phyloP scores from a whole-genome alignment of 2,797 vertebrate species.

The Fistularia tabacaria region DNA sequence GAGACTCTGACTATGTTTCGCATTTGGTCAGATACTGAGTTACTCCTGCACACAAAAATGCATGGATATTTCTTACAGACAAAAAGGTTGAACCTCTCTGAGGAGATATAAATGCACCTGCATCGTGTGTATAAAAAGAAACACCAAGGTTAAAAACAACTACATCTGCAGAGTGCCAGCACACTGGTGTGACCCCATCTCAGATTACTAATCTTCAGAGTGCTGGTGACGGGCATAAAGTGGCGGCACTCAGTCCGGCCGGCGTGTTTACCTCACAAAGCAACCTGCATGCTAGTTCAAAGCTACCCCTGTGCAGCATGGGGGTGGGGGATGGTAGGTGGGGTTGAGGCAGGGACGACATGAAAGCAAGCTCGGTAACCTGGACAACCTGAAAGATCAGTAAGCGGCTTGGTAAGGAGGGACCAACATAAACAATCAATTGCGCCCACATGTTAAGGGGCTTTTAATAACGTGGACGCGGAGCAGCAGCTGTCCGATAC shows the following conservation, averaged over 20 bases:
- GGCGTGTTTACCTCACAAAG: constrained; percentile 40
- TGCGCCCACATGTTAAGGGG: constrained; percentile 52
- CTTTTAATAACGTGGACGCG: constrained; percentile 24
- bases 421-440: constrained; percentile 64
- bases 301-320: constrained; percentile 45
- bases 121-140: constrained; percentile 12
- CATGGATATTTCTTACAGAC: no score
- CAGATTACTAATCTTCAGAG: constrained; percentile 38
- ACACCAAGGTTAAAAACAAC: constrained; percentile 36
- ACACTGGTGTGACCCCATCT: constrained; percentile 19
- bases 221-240: constrained; percentile 27
- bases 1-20: no score
- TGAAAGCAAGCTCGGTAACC: constrained; percentile 68
- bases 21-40: no score
- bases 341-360: constrained; percentile 50
- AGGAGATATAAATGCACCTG: constrained; percentile 10
- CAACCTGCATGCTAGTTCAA: constrained; percentile 74
- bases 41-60: no score
- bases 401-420: constrained; percentile 36
- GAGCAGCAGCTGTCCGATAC: neutral
- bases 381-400: constrained; percentile 54
- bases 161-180: constrained; percentile 6
- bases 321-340: constrained; percentile 15
- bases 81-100: neutral
- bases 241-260: constrained; percentile 42